These are phyloP conservation scores for Myathropa florea DNA, from an alignment of 2,888 invertebrate species.

Conservation along the genomic window DNA sequence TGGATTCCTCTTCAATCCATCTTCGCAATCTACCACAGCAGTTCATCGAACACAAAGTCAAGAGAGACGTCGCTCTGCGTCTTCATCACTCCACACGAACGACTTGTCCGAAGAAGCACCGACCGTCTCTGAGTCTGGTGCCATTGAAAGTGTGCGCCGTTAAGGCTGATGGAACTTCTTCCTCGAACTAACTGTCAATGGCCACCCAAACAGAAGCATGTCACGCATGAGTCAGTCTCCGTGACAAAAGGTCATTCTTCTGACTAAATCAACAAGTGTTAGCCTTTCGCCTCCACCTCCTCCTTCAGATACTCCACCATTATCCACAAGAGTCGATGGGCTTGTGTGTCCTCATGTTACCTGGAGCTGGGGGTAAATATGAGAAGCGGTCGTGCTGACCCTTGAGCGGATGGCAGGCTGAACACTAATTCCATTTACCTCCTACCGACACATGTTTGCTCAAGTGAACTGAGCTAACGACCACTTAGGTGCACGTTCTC, in stretches of 20 bases:
- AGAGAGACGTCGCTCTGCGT: not conserved
- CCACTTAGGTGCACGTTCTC: conserved; percentile 17
- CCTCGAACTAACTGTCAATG: not conserved
- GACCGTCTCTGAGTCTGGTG: not conserved
- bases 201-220: not conserved
- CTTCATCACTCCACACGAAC: too few relatives aligned
- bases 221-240: not conserved
- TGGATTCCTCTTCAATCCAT: not conserved
- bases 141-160: not conserved
- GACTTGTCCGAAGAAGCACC: not conserved
- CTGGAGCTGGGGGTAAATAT: conserved; percentile 14
- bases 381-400: conserved; percentile 3
- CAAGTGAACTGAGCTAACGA: conserved; percentile 27
- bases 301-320: too few relatives aligned
- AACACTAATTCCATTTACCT: conserved; percentile 31
- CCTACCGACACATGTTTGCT: conserved; percentile 34
- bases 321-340: not conserved
- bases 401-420: not conserved
- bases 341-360: not conserved
- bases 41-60: not conserved
- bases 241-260: not conserved
- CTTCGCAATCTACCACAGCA: not conserved
- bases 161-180: not conserved
- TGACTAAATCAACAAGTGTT: not conserved
- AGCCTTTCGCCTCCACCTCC: too few relatives aligned